These are phyloP conservation scores for Vombatus ursinus DNA, from an alignment of 2,113 vertebrate genomes.

Conservation along the genomic window DNA sequence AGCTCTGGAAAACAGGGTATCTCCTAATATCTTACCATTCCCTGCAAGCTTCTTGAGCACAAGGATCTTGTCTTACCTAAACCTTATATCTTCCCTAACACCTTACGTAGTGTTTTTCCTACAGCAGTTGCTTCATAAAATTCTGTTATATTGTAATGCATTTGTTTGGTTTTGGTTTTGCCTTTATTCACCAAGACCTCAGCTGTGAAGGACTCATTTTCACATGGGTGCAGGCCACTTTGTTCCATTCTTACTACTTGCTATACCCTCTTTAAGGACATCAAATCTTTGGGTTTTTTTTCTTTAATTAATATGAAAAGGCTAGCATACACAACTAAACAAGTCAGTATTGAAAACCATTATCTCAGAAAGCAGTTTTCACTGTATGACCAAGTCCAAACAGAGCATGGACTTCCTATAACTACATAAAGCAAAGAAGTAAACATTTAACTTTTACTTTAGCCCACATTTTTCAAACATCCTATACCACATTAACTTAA, in stretches of 20 bases:
- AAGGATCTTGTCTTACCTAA: background rate
- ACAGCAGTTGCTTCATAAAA: background rate
- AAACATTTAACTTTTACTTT: slow-evolving; percentile 46
- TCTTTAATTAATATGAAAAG: slow-evolving; percentile 41
- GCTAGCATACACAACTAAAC: slow-evolving; percentile 15
- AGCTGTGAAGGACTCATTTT: slow-evolving; percentile 7
- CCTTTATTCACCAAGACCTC: slow-evolving; percentile 17
- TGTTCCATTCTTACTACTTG: slow-evolving; percentile 13
- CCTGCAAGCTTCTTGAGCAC: background rate
- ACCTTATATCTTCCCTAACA: background rate
- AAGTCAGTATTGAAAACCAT: background rate
- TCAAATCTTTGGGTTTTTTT: slow-evolving; percentile 21
- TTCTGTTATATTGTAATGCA: background rate
- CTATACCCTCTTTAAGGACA: background rate
- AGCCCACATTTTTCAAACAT: slow-evolving; percentile 34
- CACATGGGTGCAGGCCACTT: background rate
- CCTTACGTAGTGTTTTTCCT: background rate
- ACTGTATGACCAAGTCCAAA: background rate
- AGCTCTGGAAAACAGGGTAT: too few relatives aligned
- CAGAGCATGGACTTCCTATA: slow-evolving; percentile 37
- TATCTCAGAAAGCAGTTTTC: slow-evolving; percentile 50
- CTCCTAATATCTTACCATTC: too few relatives aligned
- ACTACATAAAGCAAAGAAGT: slow-evolving; percentile 34
- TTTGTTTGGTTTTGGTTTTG: background rate
- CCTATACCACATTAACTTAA: slow-evolving; percentile 8